A percentile compares a stretch with the other conserved stretches of the same genome.
phyloP scores from a whole-genome alignment of 2,888 invertebrate genomes.

The Elmis aenea region DNA sequence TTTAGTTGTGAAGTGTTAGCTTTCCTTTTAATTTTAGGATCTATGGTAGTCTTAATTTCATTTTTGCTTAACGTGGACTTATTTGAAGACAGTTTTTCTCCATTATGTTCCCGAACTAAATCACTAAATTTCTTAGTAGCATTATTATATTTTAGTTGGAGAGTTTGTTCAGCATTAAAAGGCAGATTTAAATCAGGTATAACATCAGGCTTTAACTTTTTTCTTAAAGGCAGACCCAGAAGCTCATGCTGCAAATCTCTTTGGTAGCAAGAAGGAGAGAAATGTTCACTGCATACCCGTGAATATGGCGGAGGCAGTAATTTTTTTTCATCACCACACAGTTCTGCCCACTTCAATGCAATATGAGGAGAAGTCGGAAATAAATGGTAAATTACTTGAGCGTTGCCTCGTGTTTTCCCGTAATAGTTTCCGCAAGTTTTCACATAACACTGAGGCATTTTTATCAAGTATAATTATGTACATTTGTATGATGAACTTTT shows the following conservation, averaged over 20 bases:
- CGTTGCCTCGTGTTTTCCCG: conserved; percentile 47
- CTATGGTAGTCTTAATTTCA: no score
- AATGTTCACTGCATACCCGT: conserved; percentile 52
- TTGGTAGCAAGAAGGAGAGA: conserved; percentile 50
- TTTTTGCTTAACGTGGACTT: no score
- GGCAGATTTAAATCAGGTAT: conserved; percentile 42
- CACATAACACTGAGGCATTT: conserved; percentile 54
- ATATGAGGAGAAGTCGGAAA: conserved; percentile 49
- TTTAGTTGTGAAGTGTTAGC: no score
- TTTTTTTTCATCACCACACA: conserved; percentile 41
- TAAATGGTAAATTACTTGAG: conserved; percentile 50
- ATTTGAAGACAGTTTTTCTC: no score
- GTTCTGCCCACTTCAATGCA: conserved; percentile 47
- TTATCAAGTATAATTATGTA: no score
- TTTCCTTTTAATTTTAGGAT: no score
- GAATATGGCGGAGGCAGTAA: conserved; percentile 41
- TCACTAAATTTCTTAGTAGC: no score
- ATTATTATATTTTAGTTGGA: no score
- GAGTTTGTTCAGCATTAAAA: no score
- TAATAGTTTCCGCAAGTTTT: conserved; percentile 52
- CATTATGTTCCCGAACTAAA: no score
- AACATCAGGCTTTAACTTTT: conserved; percentile 48
- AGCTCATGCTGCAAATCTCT: conserved; percentile 53
- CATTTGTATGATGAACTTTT: no score
- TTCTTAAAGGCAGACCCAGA: conserved; percentile 50